Conservation (phyloP, 1,140 invertebrate genomes). For the Drosophila nasuta region DNA sequence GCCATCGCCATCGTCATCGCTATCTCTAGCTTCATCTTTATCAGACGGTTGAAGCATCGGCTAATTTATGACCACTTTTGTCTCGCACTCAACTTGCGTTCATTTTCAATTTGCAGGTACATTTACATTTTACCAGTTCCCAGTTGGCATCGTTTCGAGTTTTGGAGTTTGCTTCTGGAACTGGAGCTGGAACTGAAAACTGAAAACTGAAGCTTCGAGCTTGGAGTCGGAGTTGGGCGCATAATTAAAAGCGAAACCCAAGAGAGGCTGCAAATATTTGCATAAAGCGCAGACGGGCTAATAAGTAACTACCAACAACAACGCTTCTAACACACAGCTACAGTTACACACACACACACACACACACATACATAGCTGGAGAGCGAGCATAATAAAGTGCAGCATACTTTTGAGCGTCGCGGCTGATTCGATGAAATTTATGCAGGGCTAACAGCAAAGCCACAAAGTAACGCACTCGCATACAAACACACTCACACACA, state of each 20-base stretch:
- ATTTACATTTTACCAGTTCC: slow-evolving; percentile 32
- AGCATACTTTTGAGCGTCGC: slow-evolving; percentile 8
- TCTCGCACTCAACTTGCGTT: slow-evolving; percentile 43
- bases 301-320: slow-evolving; percentile 22
- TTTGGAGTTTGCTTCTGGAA: slow-evolving; percentile 5
- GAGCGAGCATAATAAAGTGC: slow-evolving; percentile 32
- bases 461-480: slow-evolving; percentile 20
- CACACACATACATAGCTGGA: not conserved
- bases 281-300: slow-evolving; percentile 32
- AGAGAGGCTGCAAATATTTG: slow-evolving; percentile 56
- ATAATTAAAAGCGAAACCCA: slow-evolving; percentile 68
- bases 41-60: slow-evolving; percentile 9
- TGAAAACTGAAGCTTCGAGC: slow-evolving; percentile 10
- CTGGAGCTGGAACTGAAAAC: slow-evolving; percentile 19
- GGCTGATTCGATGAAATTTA: slow-evolving; percentile 32
- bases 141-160: not conserved
- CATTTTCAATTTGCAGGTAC: slow-evolving; percentile 65
- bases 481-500: not conserved
- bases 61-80: slow-evolving; percentile 45
- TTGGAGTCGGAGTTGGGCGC: slow-evolving; percentile 39
- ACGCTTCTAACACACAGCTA: slow-evolving; percentile 5
- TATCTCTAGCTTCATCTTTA: not conserved
- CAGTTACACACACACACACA: not conserved
- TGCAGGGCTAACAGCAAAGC: slow-evolving; percentile 23
- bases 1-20: not conserved